A percentile compares a stretch with the other conserved stretches of the same genome.
Conservation (phyloP, 2,113 vertebrate species). For the Phocoena sinus region DNA sequence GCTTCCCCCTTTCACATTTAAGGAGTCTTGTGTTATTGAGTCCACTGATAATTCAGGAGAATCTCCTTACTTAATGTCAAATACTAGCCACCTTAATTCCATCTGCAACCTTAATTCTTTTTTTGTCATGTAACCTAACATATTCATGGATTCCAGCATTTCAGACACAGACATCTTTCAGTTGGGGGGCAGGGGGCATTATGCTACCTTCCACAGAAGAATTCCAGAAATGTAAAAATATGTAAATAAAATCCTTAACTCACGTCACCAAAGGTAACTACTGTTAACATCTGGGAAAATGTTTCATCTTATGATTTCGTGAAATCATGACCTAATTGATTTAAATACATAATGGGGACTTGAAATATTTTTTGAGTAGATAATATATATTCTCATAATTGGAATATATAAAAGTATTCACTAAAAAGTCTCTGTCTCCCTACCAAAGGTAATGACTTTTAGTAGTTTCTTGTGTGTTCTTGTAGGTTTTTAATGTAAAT, state of each 20-base stretch:
- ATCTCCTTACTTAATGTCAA: not conserved
- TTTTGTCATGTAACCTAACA: not conserved
- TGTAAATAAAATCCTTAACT: not conserved
- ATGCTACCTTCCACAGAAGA: not conserved
- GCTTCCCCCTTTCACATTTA: no score
- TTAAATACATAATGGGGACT: not conserved
- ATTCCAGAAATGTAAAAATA: not conserved
- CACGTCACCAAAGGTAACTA: not conserved
- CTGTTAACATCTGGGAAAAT: not conserved
- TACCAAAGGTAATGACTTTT: not conserved
- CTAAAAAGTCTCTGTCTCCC: not conserved
- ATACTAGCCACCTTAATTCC: not conserved
- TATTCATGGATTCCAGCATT: not conserved
- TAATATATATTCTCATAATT: not conserved
- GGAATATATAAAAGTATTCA: not conserved
- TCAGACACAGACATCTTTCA: not conserved
- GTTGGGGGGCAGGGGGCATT: not conserved
- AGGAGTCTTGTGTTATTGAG: not conserved
- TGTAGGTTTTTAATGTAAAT: not conserved
- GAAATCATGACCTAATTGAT: not conserved
- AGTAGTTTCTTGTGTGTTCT: not conserved
- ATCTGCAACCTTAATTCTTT: not conserved
- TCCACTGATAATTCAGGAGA: not conserved
- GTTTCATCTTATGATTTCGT: not conserved
- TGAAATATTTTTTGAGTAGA: not conserved